Base-by-base conservation (phyloP, 2,113 vertebrate species). In the Phyllostomus hastatus region DNA sequence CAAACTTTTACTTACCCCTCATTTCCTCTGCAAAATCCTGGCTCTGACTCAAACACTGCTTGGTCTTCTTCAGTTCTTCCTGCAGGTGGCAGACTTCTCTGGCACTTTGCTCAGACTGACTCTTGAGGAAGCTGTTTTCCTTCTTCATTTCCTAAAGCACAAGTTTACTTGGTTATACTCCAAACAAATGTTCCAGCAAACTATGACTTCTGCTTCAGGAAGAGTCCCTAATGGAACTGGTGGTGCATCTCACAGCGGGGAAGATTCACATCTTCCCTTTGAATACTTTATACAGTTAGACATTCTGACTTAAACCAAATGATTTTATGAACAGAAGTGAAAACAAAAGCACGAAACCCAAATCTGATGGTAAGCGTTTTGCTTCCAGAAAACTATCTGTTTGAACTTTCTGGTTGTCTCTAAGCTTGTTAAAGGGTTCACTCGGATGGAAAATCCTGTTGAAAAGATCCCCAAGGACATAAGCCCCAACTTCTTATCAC, bases 1-100 rank as follows among this genome's bases (percentile, higher is more conserved):
- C 70, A 10, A 8, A 59, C 0, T 0, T 80, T 73, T 70, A 97
- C 98, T 98, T 97, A 99, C 99, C 98, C 98, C 98, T 99, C 91
- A 99, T 96, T 88, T 99, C 99, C 95, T 99, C 99, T 5, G 98
- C 97, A 88, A 98, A 97, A 66, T 92, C 98, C 94, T 99, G 99
- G 83, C 97, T 99, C 95, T 99, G 98, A 78, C 98, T 99, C 93
- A 99, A 95, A 95, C 95, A 98, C 75, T 98, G 98, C 75, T 98
- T 99, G 38, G 92, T 86, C 2, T 31, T 98, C 96, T 97, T 98
- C 57, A 99, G 98, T 85, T 99, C 99, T 19, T 99, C 99, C 96
- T 99, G 98, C 90, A 99, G 97, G 70, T 98, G 98, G 97, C 91
- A 97, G 76, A 98, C 95, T 73, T 98, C 98, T 95, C 96, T 98